These are phyloP conservation scores for Auanema sp. DNA, from an alignment of 2,888 invertebrate genomes.

Conservation along the genomic window DNA sequence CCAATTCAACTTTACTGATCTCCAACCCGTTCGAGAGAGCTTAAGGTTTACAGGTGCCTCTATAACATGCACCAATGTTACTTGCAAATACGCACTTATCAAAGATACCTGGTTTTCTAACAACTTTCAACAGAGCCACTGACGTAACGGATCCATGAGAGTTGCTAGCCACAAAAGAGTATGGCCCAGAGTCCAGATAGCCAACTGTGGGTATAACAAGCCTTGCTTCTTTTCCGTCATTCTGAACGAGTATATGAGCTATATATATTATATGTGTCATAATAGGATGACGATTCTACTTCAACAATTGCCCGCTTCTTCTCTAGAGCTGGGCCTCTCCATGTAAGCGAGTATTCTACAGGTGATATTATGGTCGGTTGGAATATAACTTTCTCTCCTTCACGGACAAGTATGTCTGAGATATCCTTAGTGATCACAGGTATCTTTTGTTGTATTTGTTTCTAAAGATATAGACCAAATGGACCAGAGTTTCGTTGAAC, in stretches of 20 bases:
- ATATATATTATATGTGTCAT: conserved; percentile 3
- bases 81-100: not conserved
- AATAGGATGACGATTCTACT: conserved; percentile 1
- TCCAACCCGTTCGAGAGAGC: conserved; percentile 25
- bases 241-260: conserved; percentile 5
- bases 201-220: conserved; percentile 24
- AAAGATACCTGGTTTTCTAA: conserved; percentile 9
- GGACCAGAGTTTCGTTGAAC: too few relatives aligned
- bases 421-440: not conserved
- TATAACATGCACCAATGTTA: conserved; percentile 10
- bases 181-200: conserved; percentile 31
- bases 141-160: conserved; percentile 30
- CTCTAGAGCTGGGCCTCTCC: conserved; percentile 41
- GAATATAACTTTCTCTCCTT: conserved; percentile 15
- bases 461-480: too few relatives aligned
- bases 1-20: conserved; percentile 37
- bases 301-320: conserved; percentile 9
- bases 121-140: conserved; percentile 28
- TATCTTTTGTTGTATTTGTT: too few relatives aligned
- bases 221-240: conserved; percentile 17
- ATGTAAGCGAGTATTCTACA: conserved; percentile 23
- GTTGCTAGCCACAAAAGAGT: conserved; percentile 39
- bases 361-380: conserved; percentile 13
- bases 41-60: conserved; percentile 27
- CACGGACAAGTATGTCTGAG: conserved; percentile 8